Base-by-base conservation (phyloP, 2,113 vertebrate species). In the Copsychus sechellarum region DNA sequence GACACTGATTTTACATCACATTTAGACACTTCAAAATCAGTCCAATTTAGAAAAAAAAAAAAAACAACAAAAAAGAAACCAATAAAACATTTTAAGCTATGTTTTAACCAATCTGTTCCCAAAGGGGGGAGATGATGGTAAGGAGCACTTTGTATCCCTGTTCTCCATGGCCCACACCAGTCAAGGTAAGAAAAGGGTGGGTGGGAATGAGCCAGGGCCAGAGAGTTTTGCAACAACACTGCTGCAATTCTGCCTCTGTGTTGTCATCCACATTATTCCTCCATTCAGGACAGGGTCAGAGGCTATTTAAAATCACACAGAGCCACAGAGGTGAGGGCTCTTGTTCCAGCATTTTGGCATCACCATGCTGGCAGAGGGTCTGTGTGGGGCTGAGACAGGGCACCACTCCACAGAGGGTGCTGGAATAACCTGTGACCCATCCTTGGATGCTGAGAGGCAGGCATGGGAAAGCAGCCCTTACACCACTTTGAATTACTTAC, bases 1-100 rank as follows among this genome's bases (percentile, higher is more conserved):
- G 93, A 96, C 93, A 95, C 48, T 72, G 90, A 95, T 94, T 93
- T 94, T 92, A 90, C 80, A 96, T 88, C 77, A 93, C 80, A 92
- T 96, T 96, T 92, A 95, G 67, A 79, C 86, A 81, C 88, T 92
- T 60, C 38, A 78, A 94, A 95, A 96, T 80, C 92, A 88, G 60
- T 15, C n/a, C 71, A 67, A 88, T 86, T 92, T 94, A 86, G 58
- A 31, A 81, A 61, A 72, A 34, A 22, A 26, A 18, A 29, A 51
- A 25, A 50, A 50, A 47, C 2, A 60, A 50, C 36, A 45, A 38
- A 38, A 28, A 26, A 5, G 3, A 12, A 60, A 34, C 16, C 25
- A 42, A 42, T 9, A 45, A 36, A 67, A 36, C 17, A 58, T 58
- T 85, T 92, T 72, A 56, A 85, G 50, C 57, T 70, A 19, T 34